A percentile compares a stretch with the other conserved stretches of the same genome.
Conservation (phyloP, 2,113 vertebrate species). For the Polypterus senegalus region DNA sequence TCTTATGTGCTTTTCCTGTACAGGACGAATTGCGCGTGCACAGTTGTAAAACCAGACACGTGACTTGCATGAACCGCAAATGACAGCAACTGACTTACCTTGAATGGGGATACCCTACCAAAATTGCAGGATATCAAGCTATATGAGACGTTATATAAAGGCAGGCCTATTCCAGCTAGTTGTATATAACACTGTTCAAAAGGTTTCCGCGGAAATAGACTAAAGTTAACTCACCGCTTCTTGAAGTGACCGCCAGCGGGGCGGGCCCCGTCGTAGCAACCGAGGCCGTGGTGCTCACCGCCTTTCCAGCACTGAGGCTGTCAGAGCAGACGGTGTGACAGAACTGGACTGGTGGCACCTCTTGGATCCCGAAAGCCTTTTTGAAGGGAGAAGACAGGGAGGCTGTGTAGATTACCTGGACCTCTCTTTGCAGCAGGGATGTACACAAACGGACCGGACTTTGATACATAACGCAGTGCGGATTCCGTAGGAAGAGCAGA, state of each 20-base stretch:
- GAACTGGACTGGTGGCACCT: background rate
- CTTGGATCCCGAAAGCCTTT: background rate
- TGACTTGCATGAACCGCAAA: too few relatives aligned
- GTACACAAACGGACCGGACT: background rate
- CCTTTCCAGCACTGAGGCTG: background rate
- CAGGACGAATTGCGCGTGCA: too few relatives aligned
- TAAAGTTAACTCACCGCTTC: background rate
- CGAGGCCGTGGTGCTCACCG: background rate
- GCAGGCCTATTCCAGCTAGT: background rate
- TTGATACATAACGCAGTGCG: slow-evolving; percentile 3
- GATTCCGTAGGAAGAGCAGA: background rate
- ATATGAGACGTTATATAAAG: background rate
- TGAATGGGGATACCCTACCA: too few relatives aligned
- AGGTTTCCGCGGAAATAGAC: too few relatives aligned
- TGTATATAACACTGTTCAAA: background rate
- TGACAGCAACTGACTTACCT: too few relatives aligned
- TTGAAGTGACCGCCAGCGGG: background rate
- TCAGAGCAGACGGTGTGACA: background rate
- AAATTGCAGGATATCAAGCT: too few relatives aligned
- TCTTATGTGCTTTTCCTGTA: too few relatives aligned
- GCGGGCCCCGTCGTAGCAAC: background rate
- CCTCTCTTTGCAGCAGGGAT: slow-evolving; percentile 5
- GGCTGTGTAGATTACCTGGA: background rate
- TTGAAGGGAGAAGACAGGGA: background rate
- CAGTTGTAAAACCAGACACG: too few relatives aligned